Conservation (phyloP, 2,888 invertebrate genomes). For the Oxycera nigricornis region DNA sequence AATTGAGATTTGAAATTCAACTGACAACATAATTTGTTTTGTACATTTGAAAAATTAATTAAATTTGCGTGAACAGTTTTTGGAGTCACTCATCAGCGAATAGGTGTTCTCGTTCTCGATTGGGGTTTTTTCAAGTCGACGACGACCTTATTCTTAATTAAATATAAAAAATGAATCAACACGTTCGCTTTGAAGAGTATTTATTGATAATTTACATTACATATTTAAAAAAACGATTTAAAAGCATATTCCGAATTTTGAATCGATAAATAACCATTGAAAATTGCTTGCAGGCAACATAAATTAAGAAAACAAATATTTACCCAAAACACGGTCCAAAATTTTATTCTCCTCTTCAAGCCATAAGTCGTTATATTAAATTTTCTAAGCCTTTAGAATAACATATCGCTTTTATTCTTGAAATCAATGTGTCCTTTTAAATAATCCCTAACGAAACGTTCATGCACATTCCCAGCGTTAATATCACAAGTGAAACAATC, state of each 20-base stretch:
- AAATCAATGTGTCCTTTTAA: conserved; percentile 13
- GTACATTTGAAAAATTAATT: too few relatives aligned
- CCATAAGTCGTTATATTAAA: not conserved
- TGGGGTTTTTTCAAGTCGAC: too few relatives aligned
- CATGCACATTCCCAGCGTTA: conserved; percentile 75
- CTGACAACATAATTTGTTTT: too few relatives aligned
- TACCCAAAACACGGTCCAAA: not conserved
- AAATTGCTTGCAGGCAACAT: not conserved
- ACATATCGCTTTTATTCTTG: not conserved
- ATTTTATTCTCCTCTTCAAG: not conserved
- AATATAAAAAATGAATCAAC: not conserved
- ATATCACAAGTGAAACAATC: conserved; percentile 66
- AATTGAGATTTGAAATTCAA: too few relatives aligned
- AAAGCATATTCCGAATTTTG: not conserved
- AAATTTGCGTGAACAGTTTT: too few relatives aligned
- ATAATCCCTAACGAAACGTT: conserved; percentile 52
- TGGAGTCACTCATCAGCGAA: too few relatives aligned
- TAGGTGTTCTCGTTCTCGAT: too few relatives aligned
- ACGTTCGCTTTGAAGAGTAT: not conserved
- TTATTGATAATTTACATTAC: not conserved
- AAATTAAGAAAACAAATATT: not conserved
- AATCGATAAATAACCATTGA: not conserved
- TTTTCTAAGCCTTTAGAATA: not conserved
- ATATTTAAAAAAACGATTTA: not conserved
- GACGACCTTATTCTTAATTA: not conserved